Evolutionary conservation across 2,113 vertebrate species (phyloP), one percentile per base, ranked within the genome.

Genomic region (Acanthochromis polyacanthus): DNA sequence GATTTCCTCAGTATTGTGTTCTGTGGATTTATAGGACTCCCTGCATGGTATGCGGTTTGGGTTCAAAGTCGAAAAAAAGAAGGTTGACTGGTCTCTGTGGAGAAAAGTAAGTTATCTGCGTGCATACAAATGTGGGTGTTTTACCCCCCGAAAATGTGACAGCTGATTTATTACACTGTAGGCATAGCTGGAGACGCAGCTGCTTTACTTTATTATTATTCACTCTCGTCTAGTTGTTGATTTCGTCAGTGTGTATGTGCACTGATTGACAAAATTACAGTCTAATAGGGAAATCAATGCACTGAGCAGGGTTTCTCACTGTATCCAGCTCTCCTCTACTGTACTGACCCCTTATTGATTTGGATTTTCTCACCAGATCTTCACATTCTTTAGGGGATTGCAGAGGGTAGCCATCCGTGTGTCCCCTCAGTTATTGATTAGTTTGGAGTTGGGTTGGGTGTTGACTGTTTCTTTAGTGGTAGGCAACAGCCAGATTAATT

Each of bases 81-180:
- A 77, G 25, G 46, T 38, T 65, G 68, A 52, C 16, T 60, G 63
- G 45, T 72, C 72, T 80, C 80, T 59, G 45, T 76, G 58, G 80
- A 80, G 59, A 74, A 62, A 77, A 40, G 23, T 28, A 46, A 36
- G 52, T 70, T 64, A 80, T 72, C 63, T 66, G 30, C 73, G 62
- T 20, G 80, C 58, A 86, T 56, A 70, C 53, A 70, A 86, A 80
- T 87, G 69, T 60, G 19, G 36, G 28, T 16, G 72, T 74, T 73
- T 36, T 58, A 52, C 25, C 32, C 40, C 32, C 48, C 4, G 45
- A 75, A 61, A 66, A 74, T 68, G 64, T 66, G 72, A 74, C 81
- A 70, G 81, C 53, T 53, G 46, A 83, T 77, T 66, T 74, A 83
- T 78, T 74, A 65, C 77, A 46, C 16, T 38, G 50, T 38, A 12